Conservation (phyloP, 2,888 invertebrate species). For the Cataglyphis altisquamis region DNA sequence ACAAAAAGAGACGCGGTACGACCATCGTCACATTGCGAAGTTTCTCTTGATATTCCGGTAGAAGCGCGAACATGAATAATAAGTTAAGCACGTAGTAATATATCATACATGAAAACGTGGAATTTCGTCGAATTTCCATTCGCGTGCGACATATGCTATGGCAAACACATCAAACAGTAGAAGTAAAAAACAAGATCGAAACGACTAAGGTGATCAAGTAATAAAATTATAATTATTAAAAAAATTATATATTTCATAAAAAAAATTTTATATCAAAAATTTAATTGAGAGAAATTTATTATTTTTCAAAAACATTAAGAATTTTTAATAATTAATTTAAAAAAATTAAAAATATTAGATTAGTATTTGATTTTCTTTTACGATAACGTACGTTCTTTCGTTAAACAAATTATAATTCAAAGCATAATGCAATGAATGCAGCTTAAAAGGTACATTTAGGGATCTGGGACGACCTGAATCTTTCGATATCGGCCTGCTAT, state of each 20-base stretch:
- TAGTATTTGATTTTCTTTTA: not conserved
- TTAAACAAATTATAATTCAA: constrained; percentile 52
- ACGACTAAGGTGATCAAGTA: not conserved
- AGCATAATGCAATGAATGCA: constrained; percentile 30
- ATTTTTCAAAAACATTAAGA: not conserved
- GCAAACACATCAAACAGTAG: not conserved
- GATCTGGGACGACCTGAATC: constrained; percentile 13
- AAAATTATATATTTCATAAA: not conserved
- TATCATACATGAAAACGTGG: constrained; percentile 19
- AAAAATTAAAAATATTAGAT: not conserved
- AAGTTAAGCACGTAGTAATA: constrained; percentile 15
- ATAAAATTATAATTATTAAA: constrained; percentile 21
- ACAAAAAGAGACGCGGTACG: not conserved
- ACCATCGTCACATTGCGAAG: not conserved
- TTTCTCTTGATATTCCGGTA: not conserved
- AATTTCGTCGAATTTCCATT: constrained; percentile 23
- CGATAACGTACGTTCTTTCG: not conserved
- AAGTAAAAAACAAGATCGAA: constrained; percentile 6
- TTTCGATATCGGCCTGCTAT: constrained; percentile 61
- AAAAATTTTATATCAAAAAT: not conserved
- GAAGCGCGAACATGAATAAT: constrained; percentile 30
- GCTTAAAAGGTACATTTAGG: constrained; percentile 10
- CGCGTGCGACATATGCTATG: not conserved
- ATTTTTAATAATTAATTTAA: not conserved
- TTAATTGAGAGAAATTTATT: not conserved